Conservation (phyloP, 2,113 vertebrate genomes). For the Semicossyphus pulcher region DNA sequence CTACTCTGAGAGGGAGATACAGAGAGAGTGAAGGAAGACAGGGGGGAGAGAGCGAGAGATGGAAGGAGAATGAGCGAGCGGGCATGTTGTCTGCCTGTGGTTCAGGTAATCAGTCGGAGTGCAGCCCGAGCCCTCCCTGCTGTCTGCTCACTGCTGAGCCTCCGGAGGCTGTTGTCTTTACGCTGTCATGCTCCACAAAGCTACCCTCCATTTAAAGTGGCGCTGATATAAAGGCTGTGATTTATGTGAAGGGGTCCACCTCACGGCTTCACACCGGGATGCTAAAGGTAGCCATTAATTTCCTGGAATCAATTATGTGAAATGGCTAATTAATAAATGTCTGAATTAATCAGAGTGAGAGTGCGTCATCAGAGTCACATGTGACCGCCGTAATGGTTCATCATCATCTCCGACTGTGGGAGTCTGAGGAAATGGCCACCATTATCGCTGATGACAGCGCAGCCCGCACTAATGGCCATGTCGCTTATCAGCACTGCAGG, state of each 20-base stretch:
- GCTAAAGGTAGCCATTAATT: constrained; percentile 35
- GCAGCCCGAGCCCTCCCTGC: constrained; percentile 23
- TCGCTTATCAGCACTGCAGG: constrained; percentile 57
- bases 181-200: constrained; percentile 28
- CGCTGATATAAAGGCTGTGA: constrained; percentile 35
- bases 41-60: background rate
- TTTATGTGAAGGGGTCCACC: constrained; percentile 37
- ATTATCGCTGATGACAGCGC: constrained; percentile 40
- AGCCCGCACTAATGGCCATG: constrained; percentile 19
- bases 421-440: constrained; percentile 23
- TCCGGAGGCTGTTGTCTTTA: constrained; percentile 44
- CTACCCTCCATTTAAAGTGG: constrained; percentile 27
- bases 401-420: constrained; percentile 16
- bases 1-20: background rate
- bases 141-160: constrained; percentile 34
- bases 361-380: constrained; percentile 11
- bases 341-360: constrained; percentile 40
- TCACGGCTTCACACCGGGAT: background rate
- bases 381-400: constrained; percentile 35
- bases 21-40: constrained; percentile 1
- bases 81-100: constrained; percentile 24
- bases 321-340: constrained; percentile 44
- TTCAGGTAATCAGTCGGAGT: constrained; percentile 57
- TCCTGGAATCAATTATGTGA: constrained; percentile 36
- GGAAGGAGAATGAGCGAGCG: constrained; percentile 1